A percentile compares a stretch with the other conserved stretches of the same genome.
phyloP scores from a whole-genome alignment of 2,113 vertebrate species.

The Dasyornis broadbenti region DNA sequence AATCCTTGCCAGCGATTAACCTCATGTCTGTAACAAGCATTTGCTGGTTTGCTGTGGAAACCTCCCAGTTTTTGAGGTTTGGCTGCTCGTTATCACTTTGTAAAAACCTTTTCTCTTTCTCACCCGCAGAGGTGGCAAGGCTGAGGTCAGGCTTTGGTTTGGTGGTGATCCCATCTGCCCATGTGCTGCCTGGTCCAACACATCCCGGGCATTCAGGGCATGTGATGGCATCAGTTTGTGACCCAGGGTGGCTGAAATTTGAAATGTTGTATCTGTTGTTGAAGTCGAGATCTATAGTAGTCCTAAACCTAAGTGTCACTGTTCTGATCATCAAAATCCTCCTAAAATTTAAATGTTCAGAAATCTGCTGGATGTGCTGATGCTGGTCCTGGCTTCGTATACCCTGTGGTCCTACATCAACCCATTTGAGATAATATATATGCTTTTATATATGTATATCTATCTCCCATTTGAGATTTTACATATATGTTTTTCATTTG shows the following conservation, averaged over 20 bases:
- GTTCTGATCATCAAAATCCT: neutral
- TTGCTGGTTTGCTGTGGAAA: neutral
- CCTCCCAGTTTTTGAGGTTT: slow-evolving; percentile 10
- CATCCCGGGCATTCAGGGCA: neutral
- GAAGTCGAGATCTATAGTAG: neutral
- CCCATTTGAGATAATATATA: neutral
- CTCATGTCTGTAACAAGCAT: fast-evolving
- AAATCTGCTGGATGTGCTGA: neutral
- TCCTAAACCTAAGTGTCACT: neutral
- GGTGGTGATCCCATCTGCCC: neutral
- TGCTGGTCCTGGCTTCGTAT: neutral
- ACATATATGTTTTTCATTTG: neutral
- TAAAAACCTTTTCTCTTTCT: neutral
- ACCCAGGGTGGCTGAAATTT: neutral
- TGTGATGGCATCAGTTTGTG: fast-evolving
- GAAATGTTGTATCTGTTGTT: neutral
- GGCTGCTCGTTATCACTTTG: neutral
- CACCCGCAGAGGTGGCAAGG: neutral
- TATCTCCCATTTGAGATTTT: too few species aligned
- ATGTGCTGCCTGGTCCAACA: fast-evolving
- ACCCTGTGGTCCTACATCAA: neutral
- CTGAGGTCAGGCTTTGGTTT: neutral
- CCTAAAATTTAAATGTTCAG: neutral
- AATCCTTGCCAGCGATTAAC: neutral
- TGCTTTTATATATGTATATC: too few species aligned